A percentile compares a stretch with the other conserved stretches of the same genome.
These are phyloP conservation scores for Pachycephala philippinensis DNA, from an alignment of 2,113 vertebrate genomes.

Conservation along the genomic window DNA sequence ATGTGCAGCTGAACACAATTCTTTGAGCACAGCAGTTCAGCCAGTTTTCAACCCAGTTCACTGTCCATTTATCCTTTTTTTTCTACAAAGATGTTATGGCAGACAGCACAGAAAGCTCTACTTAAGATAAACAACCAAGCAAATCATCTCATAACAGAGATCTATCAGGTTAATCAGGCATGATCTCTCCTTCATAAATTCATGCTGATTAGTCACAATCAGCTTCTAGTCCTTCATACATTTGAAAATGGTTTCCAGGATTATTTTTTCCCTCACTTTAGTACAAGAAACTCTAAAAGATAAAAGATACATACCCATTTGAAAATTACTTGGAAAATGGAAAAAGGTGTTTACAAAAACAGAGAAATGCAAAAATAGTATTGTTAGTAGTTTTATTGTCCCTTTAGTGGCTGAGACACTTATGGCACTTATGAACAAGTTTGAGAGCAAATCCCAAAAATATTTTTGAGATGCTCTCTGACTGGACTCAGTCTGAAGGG, in stretches of 20 bases:
- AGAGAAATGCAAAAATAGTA: not conserved
- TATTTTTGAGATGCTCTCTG: not conserved
- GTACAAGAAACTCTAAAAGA: not conserved
- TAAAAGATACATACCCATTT: not conserved
- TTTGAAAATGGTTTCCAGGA: not conserved
- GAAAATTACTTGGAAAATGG: not conserved
- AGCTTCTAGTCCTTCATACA: not conserved
- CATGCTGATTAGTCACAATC: not conserved
- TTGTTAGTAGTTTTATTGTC: not conserved
- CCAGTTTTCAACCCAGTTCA: not conserved
- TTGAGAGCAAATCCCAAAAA: not conserved
- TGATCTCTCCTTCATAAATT: not conserved
- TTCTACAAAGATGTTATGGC: not conserved
- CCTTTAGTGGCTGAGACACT: not conserved
- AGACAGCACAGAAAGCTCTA: not conserved
- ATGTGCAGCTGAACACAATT: not conserved
- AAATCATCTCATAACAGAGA: not conserved
- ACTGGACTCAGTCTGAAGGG: not conserved
- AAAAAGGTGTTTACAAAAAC: not conserved
- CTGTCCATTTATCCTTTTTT: not conserved
- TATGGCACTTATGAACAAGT: not conserved
- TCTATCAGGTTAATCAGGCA: not conserved
- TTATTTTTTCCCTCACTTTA: not conserved
- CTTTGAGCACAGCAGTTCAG: not conserved
- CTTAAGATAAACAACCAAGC: not conserved